Evolutionary conservation across 2,113 vertebrate species (phyloP).

Genomic region (Vulpes lagopus): DNA sequence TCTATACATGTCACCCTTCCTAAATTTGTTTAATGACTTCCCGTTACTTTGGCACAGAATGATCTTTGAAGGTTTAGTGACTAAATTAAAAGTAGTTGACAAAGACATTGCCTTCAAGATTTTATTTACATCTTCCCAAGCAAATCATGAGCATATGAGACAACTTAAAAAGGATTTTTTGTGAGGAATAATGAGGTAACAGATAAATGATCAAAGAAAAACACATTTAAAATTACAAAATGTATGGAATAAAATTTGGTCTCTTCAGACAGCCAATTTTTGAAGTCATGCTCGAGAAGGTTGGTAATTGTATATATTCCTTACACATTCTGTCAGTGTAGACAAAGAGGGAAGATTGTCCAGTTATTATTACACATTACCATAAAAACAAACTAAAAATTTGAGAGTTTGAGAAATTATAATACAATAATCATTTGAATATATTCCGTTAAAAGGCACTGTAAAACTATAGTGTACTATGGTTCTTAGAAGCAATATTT

Average conservation of each 20-base stretch:
- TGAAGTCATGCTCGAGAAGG: neutral
- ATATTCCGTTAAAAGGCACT: neutral
- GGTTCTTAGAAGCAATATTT: neutral
- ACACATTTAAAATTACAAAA: neutral
- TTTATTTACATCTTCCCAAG: neutral
- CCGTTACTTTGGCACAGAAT: neutral
- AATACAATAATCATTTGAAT: neutral
- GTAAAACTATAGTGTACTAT: neutral
- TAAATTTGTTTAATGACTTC: neutral
- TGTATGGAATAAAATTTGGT: neutral
- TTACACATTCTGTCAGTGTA: neutral
- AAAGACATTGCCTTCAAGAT: neutral
- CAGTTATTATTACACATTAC: neutral
- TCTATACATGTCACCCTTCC: neutral
- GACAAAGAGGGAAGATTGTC: neutral
- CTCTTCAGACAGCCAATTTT: neutral
- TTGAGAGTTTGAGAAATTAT: conserved; percentile 38
- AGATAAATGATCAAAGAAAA: neutral
- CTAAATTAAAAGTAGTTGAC: neutral
- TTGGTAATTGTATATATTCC: neutral
- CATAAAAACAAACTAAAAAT: neutral
- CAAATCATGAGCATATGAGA: neutral
- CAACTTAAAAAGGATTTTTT: neutral
- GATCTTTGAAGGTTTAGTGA: neutral
- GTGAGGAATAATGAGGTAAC: neutral